phyloP scores from a whole-genome alignment of 2,797 vertebrate species.

The Eospalax fontanierii region DNA sequence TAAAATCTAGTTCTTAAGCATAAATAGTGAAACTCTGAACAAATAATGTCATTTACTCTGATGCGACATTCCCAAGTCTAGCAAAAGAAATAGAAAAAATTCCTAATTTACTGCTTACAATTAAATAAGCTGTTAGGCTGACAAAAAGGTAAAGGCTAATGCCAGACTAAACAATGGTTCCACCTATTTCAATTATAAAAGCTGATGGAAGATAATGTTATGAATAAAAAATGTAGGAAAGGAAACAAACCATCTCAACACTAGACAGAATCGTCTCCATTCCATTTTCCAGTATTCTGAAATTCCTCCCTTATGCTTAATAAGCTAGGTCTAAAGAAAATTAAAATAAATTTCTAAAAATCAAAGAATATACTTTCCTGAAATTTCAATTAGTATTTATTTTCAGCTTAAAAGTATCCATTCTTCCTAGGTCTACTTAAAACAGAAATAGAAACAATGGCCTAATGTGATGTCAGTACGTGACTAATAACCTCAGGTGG shows the following conservation, averaged over 20 bases:
- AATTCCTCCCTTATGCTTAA: not conserved
- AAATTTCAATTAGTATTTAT: slow-evolving; percentile 48
- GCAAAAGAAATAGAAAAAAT: slow-evolving; percentile 46
- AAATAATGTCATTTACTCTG: slow-evolving; percentile 10
- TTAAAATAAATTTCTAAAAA: slow-evolving; percentile 52
- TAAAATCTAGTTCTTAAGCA: slow-evolving; percentile 52
- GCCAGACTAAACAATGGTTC: not conserved
- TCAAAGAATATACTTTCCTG: not conserved
- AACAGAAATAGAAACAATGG: slow-evolving; percentile 47
- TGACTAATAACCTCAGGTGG: not conserved
- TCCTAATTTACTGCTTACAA: not conserved
- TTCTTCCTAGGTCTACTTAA: not conserved
- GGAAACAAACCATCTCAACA: not conserved
- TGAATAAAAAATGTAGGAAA: slow-evolving; percentile 50
- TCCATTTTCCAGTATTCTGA: not conserved
- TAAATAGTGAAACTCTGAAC: not conserved
- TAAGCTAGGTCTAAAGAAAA: slow-evolving; percentile 11
- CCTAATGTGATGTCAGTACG: not conserved
- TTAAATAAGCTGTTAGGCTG: slow-evolving; percentile 56
- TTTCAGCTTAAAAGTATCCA: slow-evolving; percentile 37
- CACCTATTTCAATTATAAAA: slow-evolving; percentile 67
- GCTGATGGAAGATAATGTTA: slow-evolving; percentile 25
- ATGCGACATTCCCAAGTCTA: not conserved
- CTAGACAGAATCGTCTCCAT: not conserved
- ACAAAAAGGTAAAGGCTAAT: slow-evolving; percentile 58